Conservation (phyloP, 1,140 invertebrate genomes). For the Drosophila lowei region DNA sequence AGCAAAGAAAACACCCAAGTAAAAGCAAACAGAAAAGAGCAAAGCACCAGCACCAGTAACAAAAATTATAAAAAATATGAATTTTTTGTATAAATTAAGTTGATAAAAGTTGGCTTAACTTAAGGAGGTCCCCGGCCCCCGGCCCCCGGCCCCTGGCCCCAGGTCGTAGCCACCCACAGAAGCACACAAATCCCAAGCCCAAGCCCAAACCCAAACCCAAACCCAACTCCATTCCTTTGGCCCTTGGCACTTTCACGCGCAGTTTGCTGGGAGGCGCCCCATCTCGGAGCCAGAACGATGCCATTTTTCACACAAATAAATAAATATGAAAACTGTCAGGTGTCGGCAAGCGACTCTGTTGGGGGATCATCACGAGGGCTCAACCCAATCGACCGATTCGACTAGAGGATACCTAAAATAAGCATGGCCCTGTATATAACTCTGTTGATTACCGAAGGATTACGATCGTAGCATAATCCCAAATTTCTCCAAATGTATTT, state of each 20-base stretch:
- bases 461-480: no score
- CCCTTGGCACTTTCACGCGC: conserved; percentile 29
- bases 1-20: conserved; percentile 15
- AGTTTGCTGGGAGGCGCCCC: conserved; percentile 21
- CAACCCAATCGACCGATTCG: background rate
- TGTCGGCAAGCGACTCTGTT: conserved; percentile 22
- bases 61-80: conserved; percentile 49
- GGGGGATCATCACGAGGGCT: background rate
- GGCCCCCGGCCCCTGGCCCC: background rate
- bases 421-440: no score
- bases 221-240: no score
- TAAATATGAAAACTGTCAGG: conserved; percentile 58
- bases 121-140: conserved; percentile 7
- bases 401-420: no score
- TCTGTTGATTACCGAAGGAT: no score
- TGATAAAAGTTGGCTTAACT: conserved; percentile 58
- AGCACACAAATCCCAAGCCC: no score
- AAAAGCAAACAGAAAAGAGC: conserved; percentile 1
- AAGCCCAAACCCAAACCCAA: no score
- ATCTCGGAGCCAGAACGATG: conserved; percentile 1
- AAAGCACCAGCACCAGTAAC: background rate
- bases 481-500: no score
- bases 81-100: conserved; percentile 61
- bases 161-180: no score
- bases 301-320: conserved; percentile 58